A percentile compares a stretch with the other conserved stretches of the same genome.
Conservation (phyloP, 2,888 invertebrate species). For the Synergus itoensis region DNA sequence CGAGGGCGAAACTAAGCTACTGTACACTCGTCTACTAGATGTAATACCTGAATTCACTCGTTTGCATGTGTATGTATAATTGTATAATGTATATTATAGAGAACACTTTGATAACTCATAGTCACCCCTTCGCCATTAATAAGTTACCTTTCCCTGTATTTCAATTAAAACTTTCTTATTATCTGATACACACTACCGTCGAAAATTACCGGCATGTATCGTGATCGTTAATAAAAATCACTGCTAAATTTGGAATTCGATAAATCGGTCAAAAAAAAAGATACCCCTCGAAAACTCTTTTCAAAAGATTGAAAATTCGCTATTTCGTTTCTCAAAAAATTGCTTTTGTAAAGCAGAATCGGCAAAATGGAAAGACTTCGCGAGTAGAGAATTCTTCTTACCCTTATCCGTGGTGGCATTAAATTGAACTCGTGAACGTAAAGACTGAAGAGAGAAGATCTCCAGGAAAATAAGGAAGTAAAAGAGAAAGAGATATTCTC, state of each 20-base stretch:
- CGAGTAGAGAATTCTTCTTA: conserved; percentile 1
- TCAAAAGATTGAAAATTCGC: neutral
- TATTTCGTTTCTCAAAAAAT: neutral
- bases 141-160: neutral
- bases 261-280: too few relatives aligned
- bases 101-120: neutral
- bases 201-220: too few relatives aligned
- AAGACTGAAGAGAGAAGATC: conserved; percentile 41
- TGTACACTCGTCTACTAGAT: conserved; percentile 69
- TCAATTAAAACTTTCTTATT: too few relatives aligned
- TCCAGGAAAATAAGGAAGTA: conserved; percentile 51
- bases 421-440: conserved; percentile 17
- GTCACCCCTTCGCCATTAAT: neutral
- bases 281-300: too few relatives aligned
- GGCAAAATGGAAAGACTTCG: conserved; percentile 1
- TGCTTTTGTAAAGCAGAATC: neutral
- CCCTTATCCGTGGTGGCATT: conserved; percentile 20
- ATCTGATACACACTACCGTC: too few relatives aligned
- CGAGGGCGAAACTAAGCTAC: conserved; percentile 64
- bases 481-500: conserved; percentile 60
- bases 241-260: too few relatives aligned
- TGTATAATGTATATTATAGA: conserved; percentile 44
- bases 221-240: too few relatives aligned
- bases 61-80: conserved; percentile 63
- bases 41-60: conserved; percentile 74